Conservation (phyloP, 1,140 invertebrate genomes). For the Drosophila navojoa region DNA sequence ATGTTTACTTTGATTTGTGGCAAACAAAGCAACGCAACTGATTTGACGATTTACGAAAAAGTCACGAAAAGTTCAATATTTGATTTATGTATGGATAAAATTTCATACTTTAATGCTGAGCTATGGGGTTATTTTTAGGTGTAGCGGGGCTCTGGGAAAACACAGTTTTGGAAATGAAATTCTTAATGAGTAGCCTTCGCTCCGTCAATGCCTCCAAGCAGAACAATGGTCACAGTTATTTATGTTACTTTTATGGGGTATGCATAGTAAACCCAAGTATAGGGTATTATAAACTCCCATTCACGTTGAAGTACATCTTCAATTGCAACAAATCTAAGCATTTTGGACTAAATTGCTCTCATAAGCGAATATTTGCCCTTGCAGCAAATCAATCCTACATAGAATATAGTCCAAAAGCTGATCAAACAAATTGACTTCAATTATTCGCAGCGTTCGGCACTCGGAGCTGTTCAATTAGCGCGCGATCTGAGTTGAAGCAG, state of each 20-base stretch:
- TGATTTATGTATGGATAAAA: slow-evolving; percentile 14
- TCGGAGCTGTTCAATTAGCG: slow-evolving; percentile 44
- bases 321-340: too few relatives aligned
- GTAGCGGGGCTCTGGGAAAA: too few relatives aligned
- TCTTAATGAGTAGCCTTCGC: too few relatives aligned
- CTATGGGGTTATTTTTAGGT: too few relatives aligned
- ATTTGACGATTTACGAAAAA: slow-evolving; percentile 28
- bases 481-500: neutral
- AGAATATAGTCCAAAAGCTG: slow-evolving; percentile 18
- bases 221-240: neutral
- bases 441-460: slow-evolving; percentile 59
- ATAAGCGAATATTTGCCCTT: too few relatives aligned
- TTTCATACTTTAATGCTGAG: slow-evolving; percentile 1
- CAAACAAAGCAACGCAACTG: slow-evolving; percentile 10
- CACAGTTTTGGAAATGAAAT: too few relatives aligned
- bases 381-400: neutral
- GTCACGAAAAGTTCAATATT: slow-evolving; percentile 2
- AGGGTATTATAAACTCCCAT: neutral
- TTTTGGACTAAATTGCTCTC: too few relatives aligned
- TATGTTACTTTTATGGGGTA: neutral
- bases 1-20: slow-evolving; percentile 27
- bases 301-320: too few relatives aligned
- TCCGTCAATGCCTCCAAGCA: neutral
- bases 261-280: neutral
- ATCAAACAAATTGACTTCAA: slow-evolving; percentile 63